Percentiles rank a stretch among this genome's conserved stretches.
Evolutionary conservation across 2,888 invertebrate species (phyloP).

Genomic region (Tinea semifulvella): DNA sequence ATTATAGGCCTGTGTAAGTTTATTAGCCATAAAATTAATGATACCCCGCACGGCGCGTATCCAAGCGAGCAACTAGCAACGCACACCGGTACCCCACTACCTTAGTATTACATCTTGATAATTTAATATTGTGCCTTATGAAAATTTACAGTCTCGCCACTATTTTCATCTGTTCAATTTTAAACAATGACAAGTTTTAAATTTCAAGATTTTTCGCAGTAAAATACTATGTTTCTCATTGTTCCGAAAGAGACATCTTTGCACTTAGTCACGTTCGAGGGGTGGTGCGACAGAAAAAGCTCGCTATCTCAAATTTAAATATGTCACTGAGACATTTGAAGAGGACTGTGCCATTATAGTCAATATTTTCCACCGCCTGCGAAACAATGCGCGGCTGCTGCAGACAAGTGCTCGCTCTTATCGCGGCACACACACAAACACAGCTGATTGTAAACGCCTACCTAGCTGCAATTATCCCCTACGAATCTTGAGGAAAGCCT

Average conservation of each 20-base stretch:
- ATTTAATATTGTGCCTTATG: no score
- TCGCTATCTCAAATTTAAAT: slow-evolving; percentile 12
- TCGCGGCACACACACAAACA: slow-evolving; percentile 7
- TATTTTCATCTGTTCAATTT: no score
- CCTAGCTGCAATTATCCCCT: slow-evolving; percentile 1
- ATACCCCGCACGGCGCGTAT: slow-evolving; percentile 9
- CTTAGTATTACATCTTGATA: not conserved
- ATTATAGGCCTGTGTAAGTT: slow-evolving; percentile 13
- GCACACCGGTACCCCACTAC: not conserved
- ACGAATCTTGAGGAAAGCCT: slow-evolving; percentile 2
- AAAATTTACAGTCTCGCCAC: no score
- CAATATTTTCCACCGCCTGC: slow-evolving; percentile 8
- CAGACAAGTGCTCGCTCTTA: slow-evolving; percentile 9
- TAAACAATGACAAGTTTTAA: no score
- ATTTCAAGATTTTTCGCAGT: no score
- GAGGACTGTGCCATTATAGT: slow-evolving; percentile 10
- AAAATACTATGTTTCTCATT: not conserved
- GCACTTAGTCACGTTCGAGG: slow-evolving; percentile 13
- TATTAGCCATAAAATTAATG: slow-evolving; percentile 14
- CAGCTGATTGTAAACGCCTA: slow-evolving; percentile 5
- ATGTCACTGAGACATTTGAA: slow-evolving; percentile 12
- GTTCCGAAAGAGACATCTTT: not conserved
- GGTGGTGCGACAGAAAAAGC: slow-evolving; percentile 4
- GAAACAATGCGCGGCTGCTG: slow-evolving; percentile 9
- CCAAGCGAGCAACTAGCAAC: slow-evolving; percentile 1